These are phyloP conservation scores for Acrossocheilus wenchowensis DNA, from an alignment of 2,797 vertebrate genomes.

Conservation along the genomic window DNA sequence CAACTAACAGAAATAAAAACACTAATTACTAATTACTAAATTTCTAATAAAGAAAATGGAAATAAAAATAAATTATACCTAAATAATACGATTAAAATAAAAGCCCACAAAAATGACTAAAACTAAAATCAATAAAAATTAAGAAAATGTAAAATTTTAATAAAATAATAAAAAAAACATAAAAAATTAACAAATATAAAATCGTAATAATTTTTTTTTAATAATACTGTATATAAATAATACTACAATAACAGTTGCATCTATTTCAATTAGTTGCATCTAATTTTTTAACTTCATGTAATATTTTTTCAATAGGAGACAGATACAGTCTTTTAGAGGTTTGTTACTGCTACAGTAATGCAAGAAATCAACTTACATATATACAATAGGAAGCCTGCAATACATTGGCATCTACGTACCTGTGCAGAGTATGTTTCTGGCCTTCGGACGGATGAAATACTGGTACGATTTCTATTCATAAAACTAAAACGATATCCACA, in stretches of 20 bases:
- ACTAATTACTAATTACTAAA: too few species aligned
- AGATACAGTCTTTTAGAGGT: background rate
- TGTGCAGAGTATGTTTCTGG: slow-evolving; percentile 13
- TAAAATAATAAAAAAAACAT: background rate
- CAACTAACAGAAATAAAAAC: background rate
- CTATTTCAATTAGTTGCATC: background rate
- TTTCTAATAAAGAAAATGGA: too few species aligned
- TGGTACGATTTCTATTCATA: background rate
- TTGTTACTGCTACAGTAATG: background rate
- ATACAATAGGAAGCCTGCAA: background rate
- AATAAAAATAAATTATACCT: background rate
- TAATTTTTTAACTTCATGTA: background rate
- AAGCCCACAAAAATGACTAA: background rate
- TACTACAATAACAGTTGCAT: background rate
- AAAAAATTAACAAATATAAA: background rate
- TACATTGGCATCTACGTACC: background rate
- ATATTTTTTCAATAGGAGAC: background rate
- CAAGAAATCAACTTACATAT: background rate
- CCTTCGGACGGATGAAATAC: slow-evolving; percentile 8
- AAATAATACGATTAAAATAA: background rate
- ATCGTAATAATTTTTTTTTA: accelerated
- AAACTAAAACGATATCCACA: slow-evolving; percentile 18
- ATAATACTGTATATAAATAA: background rate
- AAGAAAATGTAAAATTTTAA: too few species aligned
- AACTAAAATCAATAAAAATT: background rate